Evolutionary conservation across 2,888 invertebrate genomes (phyloP).

Genomic region (Chrysotoxum bicinctum): DNA sequence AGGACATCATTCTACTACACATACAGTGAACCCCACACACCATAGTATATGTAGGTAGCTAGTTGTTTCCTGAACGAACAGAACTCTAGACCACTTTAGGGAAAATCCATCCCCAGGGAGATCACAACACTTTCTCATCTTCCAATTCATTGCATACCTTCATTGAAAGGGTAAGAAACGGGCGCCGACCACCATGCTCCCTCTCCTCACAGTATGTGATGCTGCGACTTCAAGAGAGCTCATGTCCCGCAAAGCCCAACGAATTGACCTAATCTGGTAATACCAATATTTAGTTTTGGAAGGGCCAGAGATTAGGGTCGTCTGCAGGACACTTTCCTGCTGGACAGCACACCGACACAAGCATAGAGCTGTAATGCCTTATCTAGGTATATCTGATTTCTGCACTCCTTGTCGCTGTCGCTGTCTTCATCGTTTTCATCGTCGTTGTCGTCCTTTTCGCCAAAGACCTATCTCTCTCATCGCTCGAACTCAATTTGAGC

Average conservation of each 20-base stretch:
- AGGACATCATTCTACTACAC: conserved; percentile 13
- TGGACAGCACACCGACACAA: conserved; percentile 24
- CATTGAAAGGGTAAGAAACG: conserved; percentile 3
- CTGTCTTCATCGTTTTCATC: conserved; percentile 1
- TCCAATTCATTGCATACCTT: conserved; percentile 33
- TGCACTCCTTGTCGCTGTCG: conserved; percentile 23
- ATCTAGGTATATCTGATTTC: conserved; percentile 49
- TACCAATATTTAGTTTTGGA: conserved; percentile 69
- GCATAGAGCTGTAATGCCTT: conserved; percentile 28
- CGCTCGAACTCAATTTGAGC: conserved; percentile 64
- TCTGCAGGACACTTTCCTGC: conserved; percentile 45
- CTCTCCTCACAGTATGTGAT: conserved; percentile 21
- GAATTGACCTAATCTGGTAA: conserved; percentile 72
- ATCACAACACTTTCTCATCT: conserved; percentile 43
- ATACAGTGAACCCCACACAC: conserved; percentile 18
- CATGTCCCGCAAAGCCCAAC: conserved; percentile 70
- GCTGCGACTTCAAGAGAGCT: conserved; percentile 35
- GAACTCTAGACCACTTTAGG: conserved; percentile 39
- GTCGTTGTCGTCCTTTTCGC: conserved; percentile 21
- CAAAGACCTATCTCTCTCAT: conserved; percentile 34
- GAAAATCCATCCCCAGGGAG: conserved; percentile 57
- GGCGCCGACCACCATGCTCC: neutral
- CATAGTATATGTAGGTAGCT: neutral
- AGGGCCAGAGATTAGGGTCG: conserved; percentile 67
- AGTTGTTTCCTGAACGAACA: conserved; percentile 34